Evolutionary conservation across 2,797 vertebrate genomes (phyloP).

Genomic region (Cryptoblepharus egeriae): DNA sequence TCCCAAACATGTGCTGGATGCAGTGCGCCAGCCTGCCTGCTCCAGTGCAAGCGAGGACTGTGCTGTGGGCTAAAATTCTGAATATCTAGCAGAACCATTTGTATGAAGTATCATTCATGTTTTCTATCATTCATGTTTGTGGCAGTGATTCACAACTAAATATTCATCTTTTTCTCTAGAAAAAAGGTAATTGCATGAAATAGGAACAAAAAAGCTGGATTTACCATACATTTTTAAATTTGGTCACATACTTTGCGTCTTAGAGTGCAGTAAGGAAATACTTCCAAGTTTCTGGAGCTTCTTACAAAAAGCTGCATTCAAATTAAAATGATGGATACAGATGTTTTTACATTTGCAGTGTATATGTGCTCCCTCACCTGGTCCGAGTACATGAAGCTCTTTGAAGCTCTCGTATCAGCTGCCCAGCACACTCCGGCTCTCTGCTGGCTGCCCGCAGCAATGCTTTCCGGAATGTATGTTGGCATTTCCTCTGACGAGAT

Average conservation of each 20-base stretch:
- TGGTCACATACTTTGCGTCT: neutral
- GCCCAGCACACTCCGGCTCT: slow-evolving; percentile 89
- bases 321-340: neutral
- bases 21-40: too few relatives aligned
- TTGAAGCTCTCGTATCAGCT: slow-evolving; percentile 88
- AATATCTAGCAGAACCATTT: neutral
- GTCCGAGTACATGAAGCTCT: slow-evolving; percentile 77
- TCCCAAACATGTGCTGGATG: too few relatives aligned
- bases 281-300: neutral
- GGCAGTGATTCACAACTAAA: neutral
- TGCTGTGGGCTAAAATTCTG: too few relatives aligned
- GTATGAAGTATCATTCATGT: neutral
- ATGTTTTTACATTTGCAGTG: neutral
- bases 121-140: neutral
- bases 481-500: slow-evolving; percentile 93
- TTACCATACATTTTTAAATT: neutral
- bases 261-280: neutral
- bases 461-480: slow-evolving; percentile 92
- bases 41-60: too few relatives aligned
- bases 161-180: neutral
- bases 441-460: slow-evolving; percentile 93
- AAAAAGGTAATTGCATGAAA: neutral
- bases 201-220: neutral
- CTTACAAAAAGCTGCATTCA: neutral
- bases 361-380: slow-evolving; percentile 78